Conservation (phyloP, 2,797 vertebrate genomes). For the Falco biarmicus region DNA sequence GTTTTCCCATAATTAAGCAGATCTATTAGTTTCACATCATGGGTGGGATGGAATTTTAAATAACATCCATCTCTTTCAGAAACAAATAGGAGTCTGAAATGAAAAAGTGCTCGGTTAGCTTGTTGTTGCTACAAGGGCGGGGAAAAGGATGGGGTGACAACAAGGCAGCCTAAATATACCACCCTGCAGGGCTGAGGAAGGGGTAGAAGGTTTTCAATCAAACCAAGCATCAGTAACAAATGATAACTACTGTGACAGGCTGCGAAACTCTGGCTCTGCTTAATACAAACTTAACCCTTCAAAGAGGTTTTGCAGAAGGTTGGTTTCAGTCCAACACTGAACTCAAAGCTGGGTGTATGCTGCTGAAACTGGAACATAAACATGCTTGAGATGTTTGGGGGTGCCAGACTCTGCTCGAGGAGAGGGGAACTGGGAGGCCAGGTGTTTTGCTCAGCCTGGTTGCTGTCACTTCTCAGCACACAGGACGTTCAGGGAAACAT, state of each 20-base stretch:
- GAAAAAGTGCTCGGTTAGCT: conserved; percentile 67
- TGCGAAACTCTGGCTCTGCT: conserved; percentile 10
- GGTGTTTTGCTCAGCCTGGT: not conserved
- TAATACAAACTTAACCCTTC: conserved; percentile 23
- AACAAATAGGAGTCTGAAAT: conserved; percentile 67
- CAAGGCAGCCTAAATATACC: conserved; percentile 23
- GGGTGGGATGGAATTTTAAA: conserved; percentile 78
- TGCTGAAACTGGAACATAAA: not conserved
- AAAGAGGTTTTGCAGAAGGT: conserved; percentile 42
- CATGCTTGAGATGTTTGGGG: not conserved
- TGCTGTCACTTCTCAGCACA: not conserved
- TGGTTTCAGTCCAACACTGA: not conserved
- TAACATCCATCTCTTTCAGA: conserved; percentile 74
- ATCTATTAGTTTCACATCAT: conserved; percentile 76
- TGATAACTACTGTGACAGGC: conserved; percentile 28
- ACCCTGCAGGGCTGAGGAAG: not conserved
- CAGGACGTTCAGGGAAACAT: not conserved
- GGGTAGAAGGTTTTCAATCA: not conserved
- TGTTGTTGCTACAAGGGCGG: conserved; percentile 29
- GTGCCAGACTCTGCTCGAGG: rapidly evolving
- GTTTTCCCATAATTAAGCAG: conserved; percentile 76
- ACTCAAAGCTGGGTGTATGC: not conserved
- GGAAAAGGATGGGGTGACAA: conserved; percentile 32
- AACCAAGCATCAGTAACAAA: not conserved
- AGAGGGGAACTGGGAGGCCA: not conserved